Conservation (phyloP, 2,888 invertebrate genomes). For the Euplexia lucipara region DNA sequence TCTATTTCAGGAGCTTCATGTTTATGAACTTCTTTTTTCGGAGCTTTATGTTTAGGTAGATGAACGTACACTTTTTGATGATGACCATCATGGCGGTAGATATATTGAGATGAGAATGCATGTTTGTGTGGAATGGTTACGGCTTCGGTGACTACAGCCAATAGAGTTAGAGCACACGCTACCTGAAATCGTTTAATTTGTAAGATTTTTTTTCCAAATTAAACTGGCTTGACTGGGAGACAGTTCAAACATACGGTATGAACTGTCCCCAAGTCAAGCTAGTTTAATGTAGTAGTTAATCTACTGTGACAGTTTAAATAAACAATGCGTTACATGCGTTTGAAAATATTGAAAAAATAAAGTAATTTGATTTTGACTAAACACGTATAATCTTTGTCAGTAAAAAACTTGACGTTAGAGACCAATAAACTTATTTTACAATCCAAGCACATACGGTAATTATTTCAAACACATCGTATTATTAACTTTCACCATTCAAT, state of each 20-base stretch:
- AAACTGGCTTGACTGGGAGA: no score
- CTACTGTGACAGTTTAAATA: no score
- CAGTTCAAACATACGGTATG: no score
- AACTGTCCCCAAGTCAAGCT: no score
- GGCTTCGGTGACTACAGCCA: conserved; percentile 20
- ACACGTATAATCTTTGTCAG: not conserved
- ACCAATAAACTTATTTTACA: not conserved
- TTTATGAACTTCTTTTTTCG: conserved; percentile 15
- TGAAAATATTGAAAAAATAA: no score
- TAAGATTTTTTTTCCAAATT: not conserved
- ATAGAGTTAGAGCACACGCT: conserved; percentile 21
- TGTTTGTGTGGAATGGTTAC: conserved; percentile 26
- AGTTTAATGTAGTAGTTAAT: no score
- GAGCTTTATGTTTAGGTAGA: conserved; percentile 17
- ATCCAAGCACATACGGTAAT: not conserved
- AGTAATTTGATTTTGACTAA: not conserved
- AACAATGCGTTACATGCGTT: no score
- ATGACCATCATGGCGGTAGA: conserved; percentile 49
- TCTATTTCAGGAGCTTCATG: conserved; percentile 14
- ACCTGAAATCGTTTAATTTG: conserved; percentile 23
- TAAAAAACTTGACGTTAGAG: not conserved
- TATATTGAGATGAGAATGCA: conserved; percentile 53
- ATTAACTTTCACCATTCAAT: not conserved
- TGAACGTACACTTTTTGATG: conserved; percentile 40
- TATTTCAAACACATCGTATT: not conserved